Base-by-base conservation (phyloP, 2,888 invertebrate species). In the Luperina testacea region DNA sequence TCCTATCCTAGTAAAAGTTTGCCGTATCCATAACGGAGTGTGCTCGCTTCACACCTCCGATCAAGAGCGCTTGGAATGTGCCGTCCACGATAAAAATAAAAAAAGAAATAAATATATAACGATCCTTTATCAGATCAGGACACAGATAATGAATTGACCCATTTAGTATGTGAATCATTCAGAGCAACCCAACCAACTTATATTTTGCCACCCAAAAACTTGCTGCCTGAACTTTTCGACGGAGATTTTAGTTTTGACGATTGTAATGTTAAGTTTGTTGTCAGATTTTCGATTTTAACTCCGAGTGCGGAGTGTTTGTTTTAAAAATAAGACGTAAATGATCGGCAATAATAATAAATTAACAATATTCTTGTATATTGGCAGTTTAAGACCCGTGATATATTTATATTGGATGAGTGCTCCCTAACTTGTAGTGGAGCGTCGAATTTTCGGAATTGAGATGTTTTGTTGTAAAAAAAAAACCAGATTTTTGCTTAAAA, bases 111-210 rank as follows among this genome's bases (percentile, higher is more conserved):
- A 92, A 94, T 92, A 94, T 93, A 95, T 93, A 92, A 93, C 92
- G 93, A 94, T 93, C 91, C 92, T 92, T 94, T 96, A 96, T 96
- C 96, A 95, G 96, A 95, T 95, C 92, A 94, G 94, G 90, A 91
- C 90, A 87, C 84, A 90, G 95, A 96, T 96, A 96, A 96, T 95
- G 94, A 93, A 95, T 95, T 95, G 96, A 95, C 94, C 96, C 96
- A 96, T 96, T 96, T 95, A 94, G 91, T 90, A 91, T 91, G 93
- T 95, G 95, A 95, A 94, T 96, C 96, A 95, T 94, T 95, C 93
- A 94, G 93, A 93, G 89, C 82, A 75, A 81, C 67, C 77, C 78
- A 69, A 90, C 92, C 86, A 91, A 90, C 86, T 89, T 90, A 89
- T 65, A 71, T 76, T 79, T 81, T 87, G 79, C 89, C 45, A 48